Conservation (phyloP, 2,888 invertebrate species). For the Campoplex nolae region DNA sequence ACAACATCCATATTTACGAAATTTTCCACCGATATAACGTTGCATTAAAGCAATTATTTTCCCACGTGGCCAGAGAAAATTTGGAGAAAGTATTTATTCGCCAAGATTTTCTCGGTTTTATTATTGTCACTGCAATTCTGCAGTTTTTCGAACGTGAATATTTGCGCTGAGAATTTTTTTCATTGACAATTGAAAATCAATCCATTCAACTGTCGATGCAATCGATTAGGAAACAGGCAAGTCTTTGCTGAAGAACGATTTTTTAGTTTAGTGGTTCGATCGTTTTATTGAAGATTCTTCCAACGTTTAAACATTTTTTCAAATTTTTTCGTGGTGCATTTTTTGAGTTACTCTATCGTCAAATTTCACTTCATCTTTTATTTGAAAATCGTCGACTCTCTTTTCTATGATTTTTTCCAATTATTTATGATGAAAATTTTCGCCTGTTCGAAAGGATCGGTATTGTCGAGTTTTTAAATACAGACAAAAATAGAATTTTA, state of each 20-base stretch:
- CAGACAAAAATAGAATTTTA: neutral
- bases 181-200: too few relatives aligned
- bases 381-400: neutral
- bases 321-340: neutral
- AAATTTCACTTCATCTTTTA: neutral
- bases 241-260: neutral
- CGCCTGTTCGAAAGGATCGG: neutral
- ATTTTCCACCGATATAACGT: slow-evolving; percentile 6
- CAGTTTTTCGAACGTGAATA: neutral
- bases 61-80: neutral
- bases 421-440: neutral
- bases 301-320: neutral
- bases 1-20: slow-evolving; percentile 42
- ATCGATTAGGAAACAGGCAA: neutral
- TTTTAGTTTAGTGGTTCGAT: neutral
- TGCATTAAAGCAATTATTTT: slow-evolving; percentile 28
- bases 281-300: neutral
- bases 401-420: neutral
- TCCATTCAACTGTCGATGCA: neutral
- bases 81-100: neutral
- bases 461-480: neutral
- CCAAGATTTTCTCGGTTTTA: neutral
- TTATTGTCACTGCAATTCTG: neutral
- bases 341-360: neutral
- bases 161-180: neutral